Evolutionary conservation across 2,888 invertebrate species (phyloP).

Genomic region (Polymixis lichenea): DNA sequence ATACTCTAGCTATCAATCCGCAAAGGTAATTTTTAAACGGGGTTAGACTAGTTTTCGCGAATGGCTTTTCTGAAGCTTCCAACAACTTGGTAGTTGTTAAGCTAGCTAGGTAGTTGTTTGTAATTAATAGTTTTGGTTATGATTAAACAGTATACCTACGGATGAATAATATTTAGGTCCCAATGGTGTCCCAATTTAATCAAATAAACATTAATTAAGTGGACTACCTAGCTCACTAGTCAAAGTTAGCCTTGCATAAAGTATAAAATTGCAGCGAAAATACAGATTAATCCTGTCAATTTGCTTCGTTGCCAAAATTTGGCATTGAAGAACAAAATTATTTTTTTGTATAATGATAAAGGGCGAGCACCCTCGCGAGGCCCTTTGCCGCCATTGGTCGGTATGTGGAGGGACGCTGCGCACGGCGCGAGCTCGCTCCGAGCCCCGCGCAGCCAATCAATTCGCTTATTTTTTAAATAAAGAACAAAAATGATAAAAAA

Average conservation of each 20-base stretch:
- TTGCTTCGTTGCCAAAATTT: conserved; percentile 62
- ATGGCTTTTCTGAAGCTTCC: not conserved
- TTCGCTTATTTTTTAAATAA: conserved; percentile 89
- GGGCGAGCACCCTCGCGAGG: conserved; percentile 86
- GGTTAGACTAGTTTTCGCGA: not conserved
- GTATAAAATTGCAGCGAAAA: too few species aligned
- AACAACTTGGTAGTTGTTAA: not conserved
- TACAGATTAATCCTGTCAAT: too few species aligned
- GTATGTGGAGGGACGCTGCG: conserved; percentile 77
- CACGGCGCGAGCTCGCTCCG: conserved; percentile 72
- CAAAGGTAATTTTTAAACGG: not conserved
- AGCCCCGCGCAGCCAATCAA: conserved; percentile 88
- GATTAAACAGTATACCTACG: too few species aligned
- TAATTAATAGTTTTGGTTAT: not conserved
- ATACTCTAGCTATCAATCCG: not conserved
- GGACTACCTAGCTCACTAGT: too few species aligned
- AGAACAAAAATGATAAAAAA: conserved; percentile 88
- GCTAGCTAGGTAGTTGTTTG: not conserved
- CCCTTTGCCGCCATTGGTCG: conserved; percentile 80
- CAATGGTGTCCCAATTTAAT: too few species aligned
- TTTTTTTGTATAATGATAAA: conserved; percentile 74
- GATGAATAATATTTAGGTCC: too few species aligned
- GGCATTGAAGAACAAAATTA: conserved; percentile 57
- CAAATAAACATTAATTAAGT: too few species aligned
- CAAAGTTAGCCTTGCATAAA: too few species aligned